phyloP scores from a whole-genome alignment of 1,140 invertebrate species.

The Nasonia longicornis region DNA sequence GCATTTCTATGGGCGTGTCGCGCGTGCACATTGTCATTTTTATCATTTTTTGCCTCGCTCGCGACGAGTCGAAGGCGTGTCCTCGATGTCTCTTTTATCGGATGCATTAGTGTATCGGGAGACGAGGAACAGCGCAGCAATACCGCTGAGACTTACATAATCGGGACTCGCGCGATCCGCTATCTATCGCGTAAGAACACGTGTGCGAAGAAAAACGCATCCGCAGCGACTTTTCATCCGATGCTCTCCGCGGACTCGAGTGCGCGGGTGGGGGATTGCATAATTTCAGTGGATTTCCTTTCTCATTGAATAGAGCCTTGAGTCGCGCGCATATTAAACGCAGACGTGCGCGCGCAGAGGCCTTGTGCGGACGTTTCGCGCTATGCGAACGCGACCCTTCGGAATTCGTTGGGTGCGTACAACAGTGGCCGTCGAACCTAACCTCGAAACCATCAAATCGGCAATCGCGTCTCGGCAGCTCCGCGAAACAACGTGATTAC shows the following conservation, averaged over 20 bases:
- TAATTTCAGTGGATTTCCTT: conserved; percentile 34
- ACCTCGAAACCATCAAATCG: not conserved
- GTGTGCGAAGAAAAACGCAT: conserved; percentile 14
- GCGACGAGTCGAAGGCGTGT: no score
- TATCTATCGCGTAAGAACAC: conserved; percentile 24
- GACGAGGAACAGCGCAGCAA: not conserved
- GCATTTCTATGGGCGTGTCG: not conserved
- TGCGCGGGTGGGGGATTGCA: not conserved
- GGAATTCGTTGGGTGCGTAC: not conserved
- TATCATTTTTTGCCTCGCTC: not conserved
- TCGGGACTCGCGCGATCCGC: not conserved
- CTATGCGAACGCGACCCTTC: not conserved
- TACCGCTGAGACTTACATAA: conserved; percentile 9
- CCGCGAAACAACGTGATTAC: not conserved
- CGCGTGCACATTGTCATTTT: not conserved
- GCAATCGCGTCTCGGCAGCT: not conserved
- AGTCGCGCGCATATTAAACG: conserved; percentile 20
- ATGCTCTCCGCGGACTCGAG: not conserved
- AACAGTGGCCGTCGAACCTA: not conserved
- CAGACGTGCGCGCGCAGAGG: conserved; percentile 13
- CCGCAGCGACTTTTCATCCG: conserved; percentile 16
- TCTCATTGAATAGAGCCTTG: conserved; percentile 37
- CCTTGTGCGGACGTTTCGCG: not conserved
- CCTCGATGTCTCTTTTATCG: not conserved
- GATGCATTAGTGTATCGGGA: not conserved